phyloP scores from a whole-genome alignment of 1,140 invertebrate genomes.

The Eumaeus atala region DNA sequence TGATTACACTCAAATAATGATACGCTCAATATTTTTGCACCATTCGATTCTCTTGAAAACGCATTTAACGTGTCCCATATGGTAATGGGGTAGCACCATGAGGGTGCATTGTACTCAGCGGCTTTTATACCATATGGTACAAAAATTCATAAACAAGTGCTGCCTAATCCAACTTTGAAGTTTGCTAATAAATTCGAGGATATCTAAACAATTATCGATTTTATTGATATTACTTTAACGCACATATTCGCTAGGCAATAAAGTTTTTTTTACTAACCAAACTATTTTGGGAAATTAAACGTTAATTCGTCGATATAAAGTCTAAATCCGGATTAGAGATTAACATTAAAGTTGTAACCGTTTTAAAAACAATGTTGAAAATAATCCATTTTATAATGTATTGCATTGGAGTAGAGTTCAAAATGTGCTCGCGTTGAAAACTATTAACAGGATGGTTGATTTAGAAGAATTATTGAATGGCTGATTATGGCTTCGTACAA shows the following conservation, averaged over 20 bases:
- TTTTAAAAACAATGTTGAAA: conserved; percentile 2
- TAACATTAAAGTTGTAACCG: neutral
- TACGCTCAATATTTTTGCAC: conserved; percentile 8
- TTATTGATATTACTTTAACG: neutral
- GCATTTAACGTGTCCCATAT: conserved; percentile 69
- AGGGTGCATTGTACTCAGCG: conserved; percentile 60
- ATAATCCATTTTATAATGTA: conserved; percentile 1
- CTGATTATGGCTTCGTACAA: conserved; percentile 49
- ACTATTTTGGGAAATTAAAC: neutral
- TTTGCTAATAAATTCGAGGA: conserved; percentile 36
- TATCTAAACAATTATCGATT: neutral
- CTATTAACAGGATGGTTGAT: conserved; percentile 65
- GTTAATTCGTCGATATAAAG: neutral
- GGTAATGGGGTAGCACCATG: conserved; percentile 55
- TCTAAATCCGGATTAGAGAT: neutral
- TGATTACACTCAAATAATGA: too few relatives aligned
- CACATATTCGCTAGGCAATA: too few relatives aligned
- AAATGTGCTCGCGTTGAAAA: conserved; percentile 16
- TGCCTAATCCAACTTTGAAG: conserved; percentile 55
- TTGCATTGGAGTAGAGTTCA: conserved; percentile 8
- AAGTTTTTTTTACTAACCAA: too few relatives aligned
- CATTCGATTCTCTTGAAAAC: conserved; percentile 63
- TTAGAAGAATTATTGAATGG: conserved; percentile 51
- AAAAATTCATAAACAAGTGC: conserved; percentile 69
- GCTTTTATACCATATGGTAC: conserved; percentile 69